These are phyloP conservation scores for Eira barbara DNA, from an alignment of 2,113 vertebrate genomes.

Conservation along the genomic window DNA sequence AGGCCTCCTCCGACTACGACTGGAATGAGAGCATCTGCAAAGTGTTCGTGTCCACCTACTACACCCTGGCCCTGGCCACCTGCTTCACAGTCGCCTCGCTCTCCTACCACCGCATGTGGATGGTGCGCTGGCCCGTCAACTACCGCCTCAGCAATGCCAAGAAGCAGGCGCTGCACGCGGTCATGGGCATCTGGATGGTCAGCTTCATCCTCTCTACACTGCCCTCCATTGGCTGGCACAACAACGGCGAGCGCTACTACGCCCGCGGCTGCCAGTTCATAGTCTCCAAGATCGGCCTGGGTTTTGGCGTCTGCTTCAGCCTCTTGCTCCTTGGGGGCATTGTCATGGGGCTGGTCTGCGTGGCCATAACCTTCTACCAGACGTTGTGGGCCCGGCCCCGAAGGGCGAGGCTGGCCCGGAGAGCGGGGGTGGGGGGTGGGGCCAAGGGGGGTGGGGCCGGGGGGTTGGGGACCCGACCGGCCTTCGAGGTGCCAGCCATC, in stretches of 20 bases:
- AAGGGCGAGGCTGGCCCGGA: conserved; percentile 78
- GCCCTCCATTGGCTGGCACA: conserved; percentile 89
- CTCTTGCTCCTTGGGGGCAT: conserved; percentile 86
- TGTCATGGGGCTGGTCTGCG: conserved; percentile 86
- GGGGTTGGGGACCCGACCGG: conserved; percentile 71
- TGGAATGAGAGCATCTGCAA: conserved; percentile 90
- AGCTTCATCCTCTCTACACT: conserved; percentile 89
- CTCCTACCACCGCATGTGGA: conserved; percentile 90
- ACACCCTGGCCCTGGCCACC: conserved; percentile 86
- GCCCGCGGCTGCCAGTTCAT: conserved; percentile 89
- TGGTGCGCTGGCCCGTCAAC: conserved; percentile 89
- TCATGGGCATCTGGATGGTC: conserved; percentile 90
- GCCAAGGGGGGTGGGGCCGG: conserved; percentile 41
- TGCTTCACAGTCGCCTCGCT: conserved; percentile 89
- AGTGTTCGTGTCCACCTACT: conserved; percentile 89
- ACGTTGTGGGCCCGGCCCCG: conserved; percentile 84
- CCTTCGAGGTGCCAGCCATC: conserved; percentile 87
- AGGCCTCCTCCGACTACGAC: conserved; percentile 85
- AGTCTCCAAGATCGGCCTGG: conserved; percentile 88
- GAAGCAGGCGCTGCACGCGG: conserved; percentile 87
- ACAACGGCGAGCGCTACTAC: conserved; percentile 87
- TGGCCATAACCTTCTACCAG: conserved; percentile 88
- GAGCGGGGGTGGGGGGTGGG: conserved; percentile 65
- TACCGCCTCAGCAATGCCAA: conserved; percentile 88
- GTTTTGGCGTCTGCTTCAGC: conserved; percentile 88